A percentile compares a stretch with the other conserved stretches of the same genome.
Evolutionary conservation across 2,888 invertebrate species (phyloP).

Genomic region (Dromius quadrimaculatus): DNA sequence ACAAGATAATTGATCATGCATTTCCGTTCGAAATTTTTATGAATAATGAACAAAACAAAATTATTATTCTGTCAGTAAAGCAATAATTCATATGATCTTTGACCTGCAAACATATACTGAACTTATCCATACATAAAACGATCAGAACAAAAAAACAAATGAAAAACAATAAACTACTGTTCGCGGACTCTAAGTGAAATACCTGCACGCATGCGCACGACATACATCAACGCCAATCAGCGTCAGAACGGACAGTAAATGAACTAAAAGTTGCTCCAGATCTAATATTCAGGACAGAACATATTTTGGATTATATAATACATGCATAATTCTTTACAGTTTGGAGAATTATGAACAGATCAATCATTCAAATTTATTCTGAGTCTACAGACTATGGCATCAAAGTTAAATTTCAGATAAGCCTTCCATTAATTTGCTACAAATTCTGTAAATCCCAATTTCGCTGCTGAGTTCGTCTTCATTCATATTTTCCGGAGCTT

Average conservation of each 20-base stretch:
- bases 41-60: constrained; percentile 28
- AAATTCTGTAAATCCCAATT: no score
- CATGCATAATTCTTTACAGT: no score
- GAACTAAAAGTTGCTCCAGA: no score
- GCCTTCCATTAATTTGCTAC: no score
- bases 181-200: constrained; percentile 13
- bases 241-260: background rate
- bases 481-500: no score
- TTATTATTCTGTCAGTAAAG: constrained; percentile 47
- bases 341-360: no score
- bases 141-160: constrained; percentile 20
- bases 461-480: no score
- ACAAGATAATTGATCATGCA: constrained; percentile 14
- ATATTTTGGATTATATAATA: no score
- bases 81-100: constrained; percentile 48
- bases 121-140: constrained; percentile 32
- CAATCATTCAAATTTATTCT: no score
- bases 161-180: constrained; percentile 37
- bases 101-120: constrained; percentile 35
- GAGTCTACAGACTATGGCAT: no score
- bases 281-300: no score
- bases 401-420: no score
- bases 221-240: constrained; percentile 50
- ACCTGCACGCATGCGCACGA: constrained; percentile 42
- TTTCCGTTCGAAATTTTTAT: constrained; percentile 6